These are phyloP conservation scores for Cyprinodon brontotheroides DNA, from an alignment of 2,113 vertebrate species.

Conservation along the genomic window DNA sequence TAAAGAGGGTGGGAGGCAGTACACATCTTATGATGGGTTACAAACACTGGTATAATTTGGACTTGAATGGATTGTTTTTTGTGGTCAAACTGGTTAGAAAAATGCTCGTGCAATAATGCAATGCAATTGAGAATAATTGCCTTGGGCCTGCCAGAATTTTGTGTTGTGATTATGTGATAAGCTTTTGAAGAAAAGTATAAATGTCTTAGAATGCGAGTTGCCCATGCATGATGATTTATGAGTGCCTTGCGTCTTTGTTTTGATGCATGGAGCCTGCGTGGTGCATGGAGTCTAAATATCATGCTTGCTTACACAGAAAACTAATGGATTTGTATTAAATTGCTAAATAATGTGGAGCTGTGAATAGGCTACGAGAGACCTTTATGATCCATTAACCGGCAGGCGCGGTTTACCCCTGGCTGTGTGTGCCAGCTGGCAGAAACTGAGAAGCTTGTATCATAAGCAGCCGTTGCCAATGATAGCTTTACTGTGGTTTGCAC, in stretches of 20 bases:
- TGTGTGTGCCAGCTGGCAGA: constrained; percentile 65
- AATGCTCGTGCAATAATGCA: constrained; percentile 42
- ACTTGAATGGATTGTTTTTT: constrained; percentile 38
- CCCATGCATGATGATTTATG: constrained; percentile 54
- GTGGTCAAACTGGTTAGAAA: constrained; percentile 45
- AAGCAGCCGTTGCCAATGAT: constrained; percentile 48
- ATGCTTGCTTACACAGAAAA: constrained; percentile 62
- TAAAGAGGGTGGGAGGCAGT: background rate
- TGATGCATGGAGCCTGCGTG: constrained; percentile 49
- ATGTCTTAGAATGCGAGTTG: constrained; percentile 33
- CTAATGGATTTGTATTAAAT: constrained; percentile 73
- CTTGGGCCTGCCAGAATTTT: constrained; percentile 45
- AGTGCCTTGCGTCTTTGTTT: constrained; percentile 37
- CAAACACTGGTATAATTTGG: constrained; percentile 28
- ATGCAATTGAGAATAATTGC: constrained; percentile 59
- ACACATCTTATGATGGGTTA: constrained; percentile 9
- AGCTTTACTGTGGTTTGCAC: constrained; percentile 62
- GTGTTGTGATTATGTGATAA: constrained; percentile 67
- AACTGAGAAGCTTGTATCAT: constrained; percentile 49
- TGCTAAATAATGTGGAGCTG: constrained; percentile 72
- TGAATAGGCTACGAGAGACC: constrained; percentile 69
- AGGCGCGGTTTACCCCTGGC: constrained; percentile 60
- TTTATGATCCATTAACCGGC: constrained; percentile 73
- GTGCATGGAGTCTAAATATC: constrained; percentile 52
- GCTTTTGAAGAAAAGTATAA: constrained; percentile 59